Conservation (phyloP, 2,113 vertebrate species). For the Saccopteryx bilineata region DNA sequence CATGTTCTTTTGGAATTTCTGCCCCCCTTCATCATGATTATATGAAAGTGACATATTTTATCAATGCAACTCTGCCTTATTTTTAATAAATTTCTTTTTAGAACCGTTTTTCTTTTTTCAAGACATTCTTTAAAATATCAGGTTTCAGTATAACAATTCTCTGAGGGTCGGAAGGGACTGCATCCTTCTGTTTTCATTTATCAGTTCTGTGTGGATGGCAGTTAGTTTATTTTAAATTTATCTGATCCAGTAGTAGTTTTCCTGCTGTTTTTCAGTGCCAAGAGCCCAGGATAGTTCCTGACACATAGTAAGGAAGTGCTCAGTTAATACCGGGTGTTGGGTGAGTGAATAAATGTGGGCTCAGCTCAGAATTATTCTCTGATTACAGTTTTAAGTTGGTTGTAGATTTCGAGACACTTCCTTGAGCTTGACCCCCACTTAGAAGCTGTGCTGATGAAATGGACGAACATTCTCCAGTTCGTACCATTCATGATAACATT, state of each 20-base stretch:
- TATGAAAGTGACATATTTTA: background rate
- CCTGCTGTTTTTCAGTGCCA: background rate
- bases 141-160: background rate
- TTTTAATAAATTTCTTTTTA: slow-evolving; percentile 34
- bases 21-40: background rate
- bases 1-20: background rate
- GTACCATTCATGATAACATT: background rate
- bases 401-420: background rate
- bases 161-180: background rate
- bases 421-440: background rate
- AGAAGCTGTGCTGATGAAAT: background rate
- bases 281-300: background rate
- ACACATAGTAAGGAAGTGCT: background rate
- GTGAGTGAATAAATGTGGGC: background rate
- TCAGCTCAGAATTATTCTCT: background rate
- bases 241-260: background rate
- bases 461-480: background rate
- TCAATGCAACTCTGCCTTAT: background rate
- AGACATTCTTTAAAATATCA: background rate
- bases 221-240: slow-evolving; percentile 31
- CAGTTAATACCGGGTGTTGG: background rate
- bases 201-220: background rate
- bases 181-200: background rate
- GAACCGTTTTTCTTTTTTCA: slow-evolving; percentile 24
- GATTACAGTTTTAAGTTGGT: background rate